These are phyloP conservation scores for Zaprionus kolodkinae DNA, from an alignment of 1,140 invertebrate species.

Conservation along the genomic window DNA sequence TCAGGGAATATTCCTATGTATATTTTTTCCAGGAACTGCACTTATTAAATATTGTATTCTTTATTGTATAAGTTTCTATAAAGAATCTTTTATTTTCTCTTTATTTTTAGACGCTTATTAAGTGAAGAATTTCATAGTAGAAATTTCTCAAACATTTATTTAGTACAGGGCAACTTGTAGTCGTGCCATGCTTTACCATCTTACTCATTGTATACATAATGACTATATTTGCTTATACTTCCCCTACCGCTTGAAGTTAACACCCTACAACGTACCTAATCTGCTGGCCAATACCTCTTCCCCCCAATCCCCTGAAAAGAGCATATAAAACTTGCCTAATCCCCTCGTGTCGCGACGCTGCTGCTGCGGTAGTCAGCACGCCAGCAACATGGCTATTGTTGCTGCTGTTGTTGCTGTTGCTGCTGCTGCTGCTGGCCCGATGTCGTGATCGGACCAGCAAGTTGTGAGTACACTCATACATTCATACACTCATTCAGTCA, in stretches of 20 bases:
- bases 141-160: too few relatives aligned
- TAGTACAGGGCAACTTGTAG: neutral
- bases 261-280: neutral
- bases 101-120: too few relatives aligned
- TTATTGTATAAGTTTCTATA: too few relatives aligned
- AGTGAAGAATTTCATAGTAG: too few relatives aligned
- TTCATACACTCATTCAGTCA: conserved; percentile 18
- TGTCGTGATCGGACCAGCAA: conserved; percentile 63
- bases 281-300: neutral
- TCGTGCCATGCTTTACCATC: neutral
- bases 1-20: too few relatives aligned
- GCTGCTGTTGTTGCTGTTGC: conserved; percentile 13
- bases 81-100: too few relatives aligned
- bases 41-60: too few relatives aligned
- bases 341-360: conserved; percentile 6
- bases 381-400: conserved; percentile 28
- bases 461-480: conserved; percentile 20
- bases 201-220: neutral
- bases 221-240: neutral
- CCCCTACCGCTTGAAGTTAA: neutral
- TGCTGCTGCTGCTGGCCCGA: conserved; percentile 34
- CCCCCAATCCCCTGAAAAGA: neutral
- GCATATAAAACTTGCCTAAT: conserved; percentile 25
- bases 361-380: conserved; percentile 34
- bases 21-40: too few relatives aligned